Evolutionary conservation across 1,140 invertebrate species (phyloP).

Genomic region (Temnothorax nylanderi): DNA sequence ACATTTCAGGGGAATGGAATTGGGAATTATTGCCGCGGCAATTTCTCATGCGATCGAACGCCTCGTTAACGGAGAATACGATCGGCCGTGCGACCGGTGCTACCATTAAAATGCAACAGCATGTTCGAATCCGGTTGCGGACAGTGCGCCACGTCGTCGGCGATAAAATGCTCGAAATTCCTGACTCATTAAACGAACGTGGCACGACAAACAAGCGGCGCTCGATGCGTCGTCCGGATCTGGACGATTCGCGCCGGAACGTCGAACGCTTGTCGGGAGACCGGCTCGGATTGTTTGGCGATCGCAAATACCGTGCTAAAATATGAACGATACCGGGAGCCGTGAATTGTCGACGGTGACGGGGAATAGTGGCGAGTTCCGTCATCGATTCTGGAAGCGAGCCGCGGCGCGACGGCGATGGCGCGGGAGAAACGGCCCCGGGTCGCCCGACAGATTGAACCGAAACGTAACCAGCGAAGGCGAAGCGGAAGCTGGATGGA

Average conservation of each 20-base stretch:
- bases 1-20: neutral
- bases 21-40: conserved; percentile 4
- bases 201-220: conserved; percentile 69
- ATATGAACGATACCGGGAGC: conserved; percentile 69
- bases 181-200: conserved; percentile 72
- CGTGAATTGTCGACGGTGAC: conserved; percentile 30
- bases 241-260: conserved; percentile 26
- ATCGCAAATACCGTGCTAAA: conserved; percentile 70
- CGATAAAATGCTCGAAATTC: conserved; percentile 74
- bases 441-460: conserved; percentile 49
- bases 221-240: conserved; percentile 39
- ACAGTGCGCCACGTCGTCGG: conserved; percentile 20
- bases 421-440: conserved; percentile 17
- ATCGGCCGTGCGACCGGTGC: conserved; percentile 21
- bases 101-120: conserved; percentile 69
- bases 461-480: neutral
- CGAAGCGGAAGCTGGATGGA: conserved; percentile 26
- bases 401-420: neutral
- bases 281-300: conserved; percentile 66
- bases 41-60: conserved; percentile 35
- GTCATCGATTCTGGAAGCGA: conserved; percentile 54
- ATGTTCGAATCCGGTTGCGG: conserved; percentile 56
- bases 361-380: neutral
- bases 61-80: conserved; percentile 24
- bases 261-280: conserved; percentile 61